Base-by-base conservation (phyloP, 2,797 vertebrate species). In the Brachyalestes nurse region DNA sequence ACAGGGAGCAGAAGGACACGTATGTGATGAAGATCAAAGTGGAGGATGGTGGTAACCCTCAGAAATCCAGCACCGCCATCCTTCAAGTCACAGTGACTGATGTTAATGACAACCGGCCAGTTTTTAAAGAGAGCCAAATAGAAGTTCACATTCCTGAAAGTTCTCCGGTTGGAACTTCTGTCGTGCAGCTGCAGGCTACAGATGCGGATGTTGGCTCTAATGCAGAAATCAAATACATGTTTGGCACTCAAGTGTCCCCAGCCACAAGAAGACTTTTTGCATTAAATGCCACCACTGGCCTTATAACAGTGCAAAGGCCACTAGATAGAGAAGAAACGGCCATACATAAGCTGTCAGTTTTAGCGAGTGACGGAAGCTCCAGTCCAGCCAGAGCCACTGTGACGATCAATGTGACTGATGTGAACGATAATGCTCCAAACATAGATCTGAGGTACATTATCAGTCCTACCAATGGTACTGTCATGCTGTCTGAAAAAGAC, bases 1-100 rank as follows among this genome's bases (percentile, higher is more conserved):
- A 99, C 91, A 92, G 98, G 86, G 98, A 99, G 91, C 97, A 97
- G 92, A 99, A 99, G 92, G 98, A 99, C 84, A 99, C 97, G 13
- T 99, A 99, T 42, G 98, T 99, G 89, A 99, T 99, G 98, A 99
- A 99, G 94, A 97, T 99, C 88, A 99, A 99, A 93, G 98, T 99
- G 77, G 97, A 99, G 91, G 98, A 99, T 66, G 98, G 98, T 67
- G 98, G 98, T 58, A 96, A 90, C 28, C 98, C 98, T 0, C 97
- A 98, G 91, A 99, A 98, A 93, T 99, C 98, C 92, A 99, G 98
- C 95, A 99, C 98, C 0, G 98, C 98, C 78, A 99, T 99, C 85
- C 96, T 99, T 65, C 98, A 99, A 91, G 97, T 99, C 58, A 99
- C 97, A 80, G 97, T 99, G 82, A 99, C 96, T 83, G 98, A 99